Conservation (phyloP, 2,113 vertebrate genomes). For the Grantiella picta region DNA sequence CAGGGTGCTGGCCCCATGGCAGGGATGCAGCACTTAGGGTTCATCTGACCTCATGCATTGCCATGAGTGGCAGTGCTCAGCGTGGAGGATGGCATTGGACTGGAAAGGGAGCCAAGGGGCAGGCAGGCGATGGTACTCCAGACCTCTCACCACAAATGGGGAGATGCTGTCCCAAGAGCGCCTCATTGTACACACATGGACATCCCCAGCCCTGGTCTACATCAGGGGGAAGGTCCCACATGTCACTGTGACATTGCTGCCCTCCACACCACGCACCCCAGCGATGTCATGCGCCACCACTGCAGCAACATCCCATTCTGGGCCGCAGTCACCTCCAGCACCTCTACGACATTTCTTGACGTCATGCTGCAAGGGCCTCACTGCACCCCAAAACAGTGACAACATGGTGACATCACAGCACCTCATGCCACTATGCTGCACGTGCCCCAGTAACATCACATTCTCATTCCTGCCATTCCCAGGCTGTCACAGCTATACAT, state of each 20-base stretch:
- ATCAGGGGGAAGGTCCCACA: fast-evolving
- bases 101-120: background rate
- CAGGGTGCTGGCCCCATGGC: background rate
- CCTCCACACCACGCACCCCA: background rate
- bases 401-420: background rate
- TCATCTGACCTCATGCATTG: fast-evolving
- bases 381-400: background rate
- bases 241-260: background rate
- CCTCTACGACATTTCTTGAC: fast-evolving
- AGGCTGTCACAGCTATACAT: background rate
- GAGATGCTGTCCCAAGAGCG: background rate
- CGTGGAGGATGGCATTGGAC: fast-evolving
- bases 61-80: background rate
- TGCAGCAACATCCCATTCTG: background rate
- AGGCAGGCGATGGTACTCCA: background rate
- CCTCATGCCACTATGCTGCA: background rate
- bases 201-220: background rate
- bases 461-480: background rate
- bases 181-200: background rate
- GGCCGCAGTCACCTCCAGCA: background rate
- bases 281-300: background rate
- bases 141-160: background rate
- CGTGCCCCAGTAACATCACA: background rate
- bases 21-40: background rate
- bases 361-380: background rate